Conservation (phyloP, 2,113 vertebrate genomes). For the Pluvialis apricaria region DNA sequence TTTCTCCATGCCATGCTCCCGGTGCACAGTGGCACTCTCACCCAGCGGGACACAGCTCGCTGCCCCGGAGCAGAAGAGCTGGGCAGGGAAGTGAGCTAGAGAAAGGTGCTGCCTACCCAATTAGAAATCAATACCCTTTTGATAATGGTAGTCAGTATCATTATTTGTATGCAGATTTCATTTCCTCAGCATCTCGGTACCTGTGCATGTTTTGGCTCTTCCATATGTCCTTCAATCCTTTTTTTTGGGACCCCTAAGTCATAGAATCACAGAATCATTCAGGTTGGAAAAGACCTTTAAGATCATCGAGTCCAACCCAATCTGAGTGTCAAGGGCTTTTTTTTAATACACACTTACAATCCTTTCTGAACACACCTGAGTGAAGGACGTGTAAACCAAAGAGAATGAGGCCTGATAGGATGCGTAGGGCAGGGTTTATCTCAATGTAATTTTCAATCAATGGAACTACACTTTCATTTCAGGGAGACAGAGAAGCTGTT, state of each 20-base stretch:
- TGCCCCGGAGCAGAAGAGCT: not conserved
- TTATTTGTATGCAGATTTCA: not conserved
- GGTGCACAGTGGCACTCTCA: not conserved
- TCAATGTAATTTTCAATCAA: not conserved
- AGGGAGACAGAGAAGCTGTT: not conserved
- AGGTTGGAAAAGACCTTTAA: not conserved
- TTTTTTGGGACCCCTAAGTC: not conserved
- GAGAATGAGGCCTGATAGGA: not conserved
- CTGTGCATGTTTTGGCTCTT: not conserved
- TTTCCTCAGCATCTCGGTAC: not conserved
- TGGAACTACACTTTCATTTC: not conserved
- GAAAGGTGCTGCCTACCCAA: not conserved
- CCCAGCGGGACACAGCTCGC: not conserved
- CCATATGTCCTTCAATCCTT: not conserved
- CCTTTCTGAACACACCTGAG: not conserved
- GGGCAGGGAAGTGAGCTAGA: not conserved
- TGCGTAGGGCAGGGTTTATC: not conserved
- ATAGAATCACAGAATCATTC: not conserved
- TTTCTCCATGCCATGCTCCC: accelerated
- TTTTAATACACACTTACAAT: not conserved
- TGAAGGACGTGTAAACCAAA: not conserved
- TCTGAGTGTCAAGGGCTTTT: not conserved
- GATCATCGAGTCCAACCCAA: not conserved
- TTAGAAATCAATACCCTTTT: not conserved
- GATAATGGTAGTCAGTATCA: not conserved